phyloP scores from a whole-genome alignment of 1,140 invertebrate genomes.

The Brachionus rotundiformis region DNA sequence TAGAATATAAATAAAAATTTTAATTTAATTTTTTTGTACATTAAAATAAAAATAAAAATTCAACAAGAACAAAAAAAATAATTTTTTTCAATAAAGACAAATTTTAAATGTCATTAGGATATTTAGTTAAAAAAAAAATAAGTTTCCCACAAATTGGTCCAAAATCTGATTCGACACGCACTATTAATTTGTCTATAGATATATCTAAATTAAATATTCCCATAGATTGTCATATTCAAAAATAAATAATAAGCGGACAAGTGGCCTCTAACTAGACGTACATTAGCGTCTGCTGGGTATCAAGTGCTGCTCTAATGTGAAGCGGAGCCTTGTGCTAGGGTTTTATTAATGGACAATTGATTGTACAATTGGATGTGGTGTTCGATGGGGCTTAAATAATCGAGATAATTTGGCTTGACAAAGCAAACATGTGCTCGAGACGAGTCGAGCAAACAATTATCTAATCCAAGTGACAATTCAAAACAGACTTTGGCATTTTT shows the following conservation, averaged over 20 bases:
- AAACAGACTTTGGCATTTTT: conserved; percentile 18
- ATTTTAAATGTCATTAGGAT: conserved; percentile 32
- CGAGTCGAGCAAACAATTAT: neutral
- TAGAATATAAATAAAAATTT: too few species aligned
- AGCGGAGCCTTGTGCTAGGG: neutral
- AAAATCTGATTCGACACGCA: conserved; percentile 3
- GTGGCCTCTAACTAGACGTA: conserved; percentile 17
- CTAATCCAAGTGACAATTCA: conserved; percentile 32
- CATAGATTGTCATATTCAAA: neutral
- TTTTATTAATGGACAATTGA: conserved; percentile 39
- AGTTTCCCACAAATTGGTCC: neutral
- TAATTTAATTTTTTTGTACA: neutral
- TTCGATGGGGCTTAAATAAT: conserved; percentile 27
- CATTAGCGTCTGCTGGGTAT: neutral
- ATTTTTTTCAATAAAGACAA: too few species aligned
- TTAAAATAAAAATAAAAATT: neutral
- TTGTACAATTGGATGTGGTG: neutral
- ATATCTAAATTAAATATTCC: conserved; percentile 6
- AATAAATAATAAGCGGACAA: conserved; percentile 35
- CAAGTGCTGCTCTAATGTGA: conserved; percentile 4
- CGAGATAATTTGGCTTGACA: neutral
- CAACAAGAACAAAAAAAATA: too few species aligned
- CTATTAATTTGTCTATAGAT: conserved; percentile 21
- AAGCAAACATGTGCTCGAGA: conserved; percentile 19
- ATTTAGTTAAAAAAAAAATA: neutral